These are phyloP conservation scores for Minunthozetes semirufus DNA, from an alignment of 2,888 invertebrate genomes.

Conservation along the genomic window DNA sequence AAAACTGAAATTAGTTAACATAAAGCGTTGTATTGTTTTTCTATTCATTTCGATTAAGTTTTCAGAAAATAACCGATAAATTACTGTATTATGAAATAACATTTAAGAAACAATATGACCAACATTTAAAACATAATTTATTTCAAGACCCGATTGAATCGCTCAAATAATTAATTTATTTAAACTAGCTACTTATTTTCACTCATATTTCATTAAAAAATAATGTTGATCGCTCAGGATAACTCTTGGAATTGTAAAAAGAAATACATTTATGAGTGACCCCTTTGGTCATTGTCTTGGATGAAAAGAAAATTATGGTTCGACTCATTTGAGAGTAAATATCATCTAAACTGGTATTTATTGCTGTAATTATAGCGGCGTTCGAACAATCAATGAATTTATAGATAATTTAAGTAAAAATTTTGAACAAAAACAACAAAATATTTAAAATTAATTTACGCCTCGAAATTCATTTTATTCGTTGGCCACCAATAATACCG, in stretches of 20 bases:
- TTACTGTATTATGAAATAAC: neutral
- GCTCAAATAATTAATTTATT: no score
- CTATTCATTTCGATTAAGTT: slow-evolving; percentile 7
- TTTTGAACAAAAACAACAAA: neutral
- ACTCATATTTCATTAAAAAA: no score
- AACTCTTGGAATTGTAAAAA: no score
- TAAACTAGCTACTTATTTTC: no score
- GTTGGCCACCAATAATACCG: neutral
- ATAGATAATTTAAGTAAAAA: neutral
- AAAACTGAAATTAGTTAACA: neutral
- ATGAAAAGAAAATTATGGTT: neutral
- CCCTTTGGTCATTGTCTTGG: neutral
- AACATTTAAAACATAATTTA: no score
- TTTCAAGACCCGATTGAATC: no score
- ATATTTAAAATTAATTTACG: slow-evolving; percentile 7
- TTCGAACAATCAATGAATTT: slow-evolving; percentile 4
- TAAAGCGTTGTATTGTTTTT: neutral
- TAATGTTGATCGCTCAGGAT: no score
- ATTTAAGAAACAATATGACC: neutral
- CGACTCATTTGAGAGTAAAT: neutral
- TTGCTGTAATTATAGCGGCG: neutral
- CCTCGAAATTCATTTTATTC: neutral
- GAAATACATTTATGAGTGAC: no score
- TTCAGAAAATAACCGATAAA: neutral
- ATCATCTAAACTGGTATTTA: neutral